Conservation (phyloP, 53 echinoderm and acorn worm genomes). For the Patiria pectinifera region DNA sequence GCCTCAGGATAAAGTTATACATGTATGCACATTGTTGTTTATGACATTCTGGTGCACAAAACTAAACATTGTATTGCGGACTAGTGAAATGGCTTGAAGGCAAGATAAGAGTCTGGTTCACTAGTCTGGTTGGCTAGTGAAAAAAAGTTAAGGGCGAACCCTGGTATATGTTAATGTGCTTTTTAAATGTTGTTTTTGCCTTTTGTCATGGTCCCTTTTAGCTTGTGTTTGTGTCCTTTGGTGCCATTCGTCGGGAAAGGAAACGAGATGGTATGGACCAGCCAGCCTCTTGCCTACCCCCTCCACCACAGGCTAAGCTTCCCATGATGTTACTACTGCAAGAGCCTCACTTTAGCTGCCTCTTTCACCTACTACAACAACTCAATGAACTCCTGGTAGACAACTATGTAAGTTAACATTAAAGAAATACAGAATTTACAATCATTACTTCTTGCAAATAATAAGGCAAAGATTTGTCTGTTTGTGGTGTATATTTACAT, state of each 20-base stretch:
- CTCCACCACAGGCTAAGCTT: conserved; percentile 84
- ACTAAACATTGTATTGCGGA: too few species aligned
- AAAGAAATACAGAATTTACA: not conserved
- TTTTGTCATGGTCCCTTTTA: conserved; percentile 15
- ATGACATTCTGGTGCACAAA: too few species aligned
- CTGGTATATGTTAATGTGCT: not conserved
- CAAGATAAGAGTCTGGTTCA: too few species aligned
- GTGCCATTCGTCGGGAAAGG: conserved; percentile 82
- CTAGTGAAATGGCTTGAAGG: too few species aligned
- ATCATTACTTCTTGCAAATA: not conserved
- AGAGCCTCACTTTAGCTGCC: conserved; percentile 83
- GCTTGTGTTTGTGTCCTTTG: conserved; percentile 94
- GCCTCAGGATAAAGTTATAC: too few species aligned
- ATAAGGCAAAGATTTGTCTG: too few species aligned
- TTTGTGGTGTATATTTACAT: too few species aligned
- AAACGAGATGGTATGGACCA: conserved; percentile 86
- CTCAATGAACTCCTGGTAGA: conserved; percentile 81
- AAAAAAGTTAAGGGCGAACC: too few species aligned
- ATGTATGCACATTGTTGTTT: too few species aligned
- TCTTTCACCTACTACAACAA: conserved; percentile 82
- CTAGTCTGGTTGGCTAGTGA: too few species aligned
- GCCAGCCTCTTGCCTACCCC: conserved; percentile 86
- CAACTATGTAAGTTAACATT: conserved; percentile 54
- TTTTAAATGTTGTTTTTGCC: not conserved
- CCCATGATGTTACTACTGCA: conserved; percentile 91